phyloP scores from a whole-genome alignment of 1,140 invertebrate genomes.

The Rhopalosiphum padi region DNA sequence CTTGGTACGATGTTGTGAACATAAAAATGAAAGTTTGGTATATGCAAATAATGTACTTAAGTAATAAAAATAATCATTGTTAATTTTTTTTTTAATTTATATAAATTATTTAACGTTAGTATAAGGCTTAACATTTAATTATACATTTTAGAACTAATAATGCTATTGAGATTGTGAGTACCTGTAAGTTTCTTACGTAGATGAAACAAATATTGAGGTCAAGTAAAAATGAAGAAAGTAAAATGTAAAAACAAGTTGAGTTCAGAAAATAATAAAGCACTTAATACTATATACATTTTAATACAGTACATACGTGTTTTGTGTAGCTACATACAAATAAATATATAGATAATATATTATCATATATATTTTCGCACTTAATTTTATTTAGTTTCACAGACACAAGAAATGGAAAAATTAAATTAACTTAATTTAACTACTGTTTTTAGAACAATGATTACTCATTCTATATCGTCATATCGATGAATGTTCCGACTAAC shows the following conservation, averaged over 20 bases:
- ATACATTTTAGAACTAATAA: slow-evolving; percentile 16
- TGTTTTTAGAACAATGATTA: slow-evolving; percentile 9
- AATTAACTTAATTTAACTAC: neutral
- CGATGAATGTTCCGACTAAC: neutral
- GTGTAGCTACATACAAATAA: neutral
- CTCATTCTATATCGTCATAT: neutral
- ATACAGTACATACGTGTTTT: neutral
- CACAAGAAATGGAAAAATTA: neutral
- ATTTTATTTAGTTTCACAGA: neutral
- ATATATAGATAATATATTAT: too few species aligned
- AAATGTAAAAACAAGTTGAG: slow-evolving; percentile 7
- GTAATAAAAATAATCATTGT: neutral
- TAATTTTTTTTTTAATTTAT: neutral
- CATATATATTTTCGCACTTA: neutral
- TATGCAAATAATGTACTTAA: neutral
- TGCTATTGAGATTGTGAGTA: neutral
- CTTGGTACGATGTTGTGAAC: neutral
- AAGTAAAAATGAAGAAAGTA: slow-evolving; percentile 41
- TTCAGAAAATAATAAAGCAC: neutral
- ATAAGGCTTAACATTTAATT: neutral
- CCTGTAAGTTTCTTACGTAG: neutral
- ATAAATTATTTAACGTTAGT: neutral
- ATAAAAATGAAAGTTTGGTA: neutral
- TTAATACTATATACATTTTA: neutral
- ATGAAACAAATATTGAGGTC: neutral